Evolutionary conservation across 2,113 vertebrate genomes (phyloP), one percentile per base, ranked within the genome.

Genomic region (Myocastor coypus): DNA sequence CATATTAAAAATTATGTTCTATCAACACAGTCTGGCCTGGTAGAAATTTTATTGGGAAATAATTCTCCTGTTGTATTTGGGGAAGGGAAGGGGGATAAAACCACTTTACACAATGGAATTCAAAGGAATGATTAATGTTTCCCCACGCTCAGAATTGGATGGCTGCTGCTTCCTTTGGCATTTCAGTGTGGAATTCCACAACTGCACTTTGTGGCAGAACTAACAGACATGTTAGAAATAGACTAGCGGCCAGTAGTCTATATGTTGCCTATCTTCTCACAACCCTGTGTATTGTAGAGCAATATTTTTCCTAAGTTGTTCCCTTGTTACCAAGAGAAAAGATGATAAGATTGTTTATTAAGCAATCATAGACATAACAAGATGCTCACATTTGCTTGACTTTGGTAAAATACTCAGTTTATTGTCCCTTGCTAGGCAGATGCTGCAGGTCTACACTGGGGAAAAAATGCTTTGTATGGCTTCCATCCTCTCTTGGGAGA

Each of bases 1-100:
- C 71, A 87, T 96, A 96, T 97, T 96, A 96, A 98, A 98, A 97
- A 91, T 95, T 89, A 78, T 92, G 94, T 97, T 97, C 96, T 88
- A 85, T 94, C 94, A 93, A 85, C 59, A 96, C 87, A 82, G 81
- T 83, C 89, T 85, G 52, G 86, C 78, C 90, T 13, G 0, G 89
- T 61, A 91, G 83, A 97, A 96, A 87, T 94, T 98, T 95, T 98
- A 97, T 87, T 88, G 94, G 89, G 81, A 87, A 97, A 97, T 92
- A 46, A 92, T 96, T 97, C 73, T 95, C 83, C 93, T 71, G 37
- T 0, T 10, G 69, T 97, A 55, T 90, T 96, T 94, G 66, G 69
- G 91, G 73, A 92, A 96, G 69, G 66, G 34, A 82, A 63, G 32
- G 30, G 5, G 46, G 83, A 81, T 68, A 80, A 81, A 90, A 37